Base-by-base conservation (phyloP, 2,888 invertebrate genomes). In the Coelopa pilipes region DNA sequence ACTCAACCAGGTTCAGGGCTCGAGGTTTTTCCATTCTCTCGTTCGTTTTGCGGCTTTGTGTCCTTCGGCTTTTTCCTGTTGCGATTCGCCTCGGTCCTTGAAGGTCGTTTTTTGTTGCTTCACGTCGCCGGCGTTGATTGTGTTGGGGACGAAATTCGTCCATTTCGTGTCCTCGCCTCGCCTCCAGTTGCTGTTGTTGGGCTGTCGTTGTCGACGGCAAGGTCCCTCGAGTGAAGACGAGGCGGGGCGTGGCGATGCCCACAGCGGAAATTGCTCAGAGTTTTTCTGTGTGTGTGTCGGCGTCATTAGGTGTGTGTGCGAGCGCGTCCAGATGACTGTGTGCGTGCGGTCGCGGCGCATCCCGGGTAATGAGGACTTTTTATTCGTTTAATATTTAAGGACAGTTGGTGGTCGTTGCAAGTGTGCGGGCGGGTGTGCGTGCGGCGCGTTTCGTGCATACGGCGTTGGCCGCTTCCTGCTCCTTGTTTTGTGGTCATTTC, bases 381-480 rank as follows among this genome's bases (percentile, higher is more conserved):
- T 21, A 79, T 81, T 83, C 83, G 83, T 82, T 84, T 84, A 83
- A 84, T 82, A 82, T 84, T 82, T 82, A 83, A 82, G 81, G 80
- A 79, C 84, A 81, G 82, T 82, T 82, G 81, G 82, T 53, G 46
- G 66, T 13, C 66, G 24, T 21, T 50, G 46, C 13, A 49, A n/a
- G 49, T 49, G 66, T 13, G n/a, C 49, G 49, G 17, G 50, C 49
- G 49, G n/a, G 47, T 19, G 45, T 65, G 47, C 17, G 47, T 47
- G 21, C n/a, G 47, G 19, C 50, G 19, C 50, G 12, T 9, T 21
- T 66, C 12, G 15, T 50, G 19, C 45, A 15, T 11, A 24, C 24
- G 21, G 17, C 21, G 21, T 21, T 19, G n/a, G 12, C 12, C 17
- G n/a, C 45, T 17, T 63, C 46, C n/a, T 11, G 47, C 21, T 49